Conservation (phyloP, 2,113 vertebrate genomes). For the Sturnira hondurensis region DNA sequence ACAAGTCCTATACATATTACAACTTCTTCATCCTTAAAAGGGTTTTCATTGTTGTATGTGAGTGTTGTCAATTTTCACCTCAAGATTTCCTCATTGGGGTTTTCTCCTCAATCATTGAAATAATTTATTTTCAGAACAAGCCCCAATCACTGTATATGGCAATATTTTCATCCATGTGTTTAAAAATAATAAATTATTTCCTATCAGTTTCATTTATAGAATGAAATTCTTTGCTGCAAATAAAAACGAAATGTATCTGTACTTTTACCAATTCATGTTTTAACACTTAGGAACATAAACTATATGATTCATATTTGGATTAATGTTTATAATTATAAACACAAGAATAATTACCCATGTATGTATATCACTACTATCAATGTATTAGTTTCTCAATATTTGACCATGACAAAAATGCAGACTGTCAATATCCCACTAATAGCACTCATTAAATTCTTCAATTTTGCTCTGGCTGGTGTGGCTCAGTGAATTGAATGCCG, state of each 20-base stretch:
- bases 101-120: neutral
- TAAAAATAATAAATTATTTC: constrained; percentile 33
- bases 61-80: constrained; percentile 32
- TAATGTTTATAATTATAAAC: neutral
- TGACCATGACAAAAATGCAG: neutral
- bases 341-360: neutral
- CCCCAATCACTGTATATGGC: neutral
- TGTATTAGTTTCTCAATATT: neutral
- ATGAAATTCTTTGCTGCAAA: constrained; percentile 26
- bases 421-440: neutral
- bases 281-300: constrained; percentile 15
- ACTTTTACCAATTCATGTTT: neutral
- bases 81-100: neutral
- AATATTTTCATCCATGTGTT: constrained; percentile 30
- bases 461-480: neutral
- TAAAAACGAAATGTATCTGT: constrained; percentile 32
- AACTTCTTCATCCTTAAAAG: constrained; percentile 42
- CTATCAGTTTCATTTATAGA: constrained; percentile 33
- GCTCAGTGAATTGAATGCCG: no score
- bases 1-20: constrained; percentile 36
- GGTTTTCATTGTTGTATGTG: constrained; percentile 20
- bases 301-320: neutral
- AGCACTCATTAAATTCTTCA: neutral
- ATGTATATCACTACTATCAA: neutral
- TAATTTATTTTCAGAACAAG: constrained; percentile 46